Evolutionary conservation across 2,888 invertebrate genomes (phyloP).

Genomic region (Automeris io): DNA sequence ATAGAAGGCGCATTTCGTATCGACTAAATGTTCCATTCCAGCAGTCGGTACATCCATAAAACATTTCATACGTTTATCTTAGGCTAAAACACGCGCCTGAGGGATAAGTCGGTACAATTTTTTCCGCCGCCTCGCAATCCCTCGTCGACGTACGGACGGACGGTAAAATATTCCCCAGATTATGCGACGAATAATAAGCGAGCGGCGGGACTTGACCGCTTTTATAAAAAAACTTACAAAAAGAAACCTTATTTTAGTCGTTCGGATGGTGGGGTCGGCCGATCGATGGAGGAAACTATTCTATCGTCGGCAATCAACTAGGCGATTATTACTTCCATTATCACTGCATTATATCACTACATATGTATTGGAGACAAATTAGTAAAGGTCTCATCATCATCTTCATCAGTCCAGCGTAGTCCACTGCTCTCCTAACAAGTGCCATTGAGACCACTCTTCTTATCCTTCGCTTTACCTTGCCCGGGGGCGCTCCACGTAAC

Average conservation of each 20-base stretch:
- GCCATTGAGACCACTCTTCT: too few relatives aligned
- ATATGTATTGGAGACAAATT: too few relatives aligned
- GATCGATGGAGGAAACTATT: not conserved
- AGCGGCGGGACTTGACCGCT: slow-evolving; percentile 3
- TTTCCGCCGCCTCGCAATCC: slow-evolving; percentile 62
- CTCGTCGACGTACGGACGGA: slow-evolving; percentile 50
- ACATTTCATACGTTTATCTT: slow-evolving; percentile 47
- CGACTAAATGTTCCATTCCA: too few relatives aligned
- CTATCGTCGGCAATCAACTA: not conserved
- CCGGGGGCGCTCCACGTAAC: too few relatives aligned
- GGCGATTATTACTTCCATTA: not conserved
- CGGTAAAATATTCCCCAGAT: slow-evolving; percentile 64
- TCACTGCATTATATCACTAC: too few relatives aligned
- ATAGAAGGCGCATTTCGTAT: too few relatives aligned
- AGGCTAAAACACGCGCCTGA: slow-evolving; percentile 41
- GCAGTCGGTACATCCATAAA: slow-evolving; percentile 50
- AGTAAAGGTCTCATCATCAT: too few relatives aligned
- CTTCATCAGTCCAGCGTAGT: too few relatives aligned
- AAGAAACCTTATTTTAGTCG: not conserved
- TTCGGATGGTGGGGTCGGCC: not conserved
- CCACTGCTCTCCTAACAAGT: too few relatives aligned
- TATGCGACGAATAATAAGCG: slow-evolving; percentile 65
- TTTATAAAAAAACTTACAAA: slow-evolving; percentile 10
- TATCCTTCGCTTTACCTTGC: too few relatives aligned
- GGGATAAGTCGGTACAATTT: slow-evolving; percentile 70